phyloP scores from a whole-genome alignment of 2,797 vertebrate species.

The Chaenodraco wilsoni region DNA sequence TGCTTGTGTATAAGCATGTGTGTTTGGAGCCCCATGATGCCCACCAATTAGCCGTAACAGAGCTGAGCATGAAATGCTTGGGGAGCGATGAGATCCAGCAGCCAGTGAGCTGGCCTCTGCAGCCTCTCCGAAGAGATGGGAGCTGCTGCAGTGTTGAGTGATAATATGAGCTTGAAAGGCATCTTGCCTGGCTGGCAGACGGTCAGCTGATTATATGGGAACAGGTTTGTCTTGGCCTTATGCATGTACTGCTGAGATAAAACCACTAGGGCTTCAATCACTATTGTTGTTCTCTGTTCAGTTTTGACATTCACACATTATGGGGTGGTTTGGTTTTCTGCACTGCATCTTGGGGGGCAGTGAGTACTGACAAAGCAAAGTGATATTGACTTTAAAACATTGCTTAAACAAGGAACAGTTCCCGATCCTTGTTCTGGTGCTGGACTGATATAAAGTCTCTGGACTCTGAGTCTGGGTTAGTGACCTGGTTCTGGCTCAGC shows the following conservation, averaged over 20 bases:
- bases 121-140: constrained; percentile 26
- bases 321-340: constrained; percentile 52
- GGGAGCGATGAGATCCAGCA: constrained; percentile 51
- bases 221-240: constrained; percentile 56
- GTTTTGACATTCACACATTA: constrained; percentile 61
- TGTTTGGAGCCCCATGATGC: constrained; percentile 62
- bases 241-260: constrained; percentile 39
- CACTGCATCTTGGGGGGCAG: constrained; percentile 44
- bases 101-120: constrained; percentile 31
- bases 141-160: constrained; percentile 40
- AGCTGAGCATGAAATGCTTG: constrained; percentile 63
- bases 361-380: constrained; percentile 6
- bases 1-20: constrained; percentile 24
- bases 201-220: constrained; percentile 66
- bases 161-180: constrained; percentile 57
- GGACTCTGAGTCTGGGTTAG: background rate
- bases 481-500: background rate
- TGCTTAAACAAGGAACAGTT: constrained; percentile 3
- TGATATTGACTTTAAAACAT: constrained; percentile 13
- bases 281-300: constrained; percentile 51
- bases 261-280: constrained; percentile 43
- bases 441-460: constrained; percentile 14
- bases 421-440: constrained; percentile 11
- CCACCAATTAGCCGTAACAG: constrained; percentile 80
- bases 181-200: constrained; percentile 66